Percentiles rank a stretch among this genome's conserved stretches.
phyloP scores from a whole-genome alignment of 2,797 vertebrate genomes.

The Leptatherina wallacei region DNA sequence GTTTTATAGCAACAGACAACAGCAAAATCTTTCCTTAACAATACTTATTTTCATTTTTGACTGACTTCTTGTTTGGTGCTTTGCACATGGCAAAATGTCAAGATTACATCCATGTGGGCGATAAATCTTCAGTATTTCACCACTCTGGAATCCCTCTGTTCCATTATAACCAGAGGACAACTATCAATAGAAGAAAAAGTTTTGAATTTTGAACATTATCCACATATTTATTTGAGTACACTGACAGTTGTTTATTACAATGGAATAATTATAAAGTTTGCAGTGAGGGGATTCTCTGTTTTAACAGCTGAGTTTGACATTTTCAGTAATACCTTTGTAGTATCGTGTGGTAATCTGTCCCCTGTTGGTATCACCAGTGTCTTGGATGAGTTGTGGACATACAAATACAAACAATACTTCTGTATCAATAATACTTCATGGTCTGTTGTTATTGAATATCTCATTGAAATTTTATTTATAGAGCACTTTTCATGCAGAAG shows the following conservation, averaged over 20 bases:
- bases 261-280: conserved; percentile 7
- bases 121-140: not conserved
- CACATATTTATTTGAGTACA: not conserved
- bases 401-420: conserved; percentile 43
- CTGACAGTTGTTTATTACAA: conserved; percentile 17
- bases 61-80: not conserved
- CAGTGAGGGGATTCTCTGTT: conserved; percentile 8
- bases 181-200: not conserved
- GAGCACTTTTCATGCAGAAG: too few relatives aligned
- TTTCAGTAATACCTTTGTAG: conserved; percentile 29
- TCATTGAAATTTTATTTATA: conserved; percentile 11
- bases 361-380: not conserved
- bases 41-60: not conserved
- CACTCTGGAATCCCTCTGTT: not conserved
- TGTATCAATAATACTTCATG: conserved; percentile 46
- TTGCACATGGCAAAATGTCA: not conserved
- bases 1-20: not conserved
- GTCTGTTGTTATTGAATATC: conserved; percentile 42
- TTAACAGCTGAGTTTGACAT: conserved; percentile 31
- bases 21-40: not conserved
- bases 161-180: not conserved
- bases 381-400: conserved; percentile 30
- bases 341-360: conserved; percentile 28
- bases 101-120: not conserved
- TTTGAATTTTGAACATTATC: not conserved